A percentile compares a stretch with the other conserved stretches of the same genome.
Evolutionary conservation across 2,797 vertebrate genomes (phyloP).

Genomic region (Sebastes reedi): DNA sequence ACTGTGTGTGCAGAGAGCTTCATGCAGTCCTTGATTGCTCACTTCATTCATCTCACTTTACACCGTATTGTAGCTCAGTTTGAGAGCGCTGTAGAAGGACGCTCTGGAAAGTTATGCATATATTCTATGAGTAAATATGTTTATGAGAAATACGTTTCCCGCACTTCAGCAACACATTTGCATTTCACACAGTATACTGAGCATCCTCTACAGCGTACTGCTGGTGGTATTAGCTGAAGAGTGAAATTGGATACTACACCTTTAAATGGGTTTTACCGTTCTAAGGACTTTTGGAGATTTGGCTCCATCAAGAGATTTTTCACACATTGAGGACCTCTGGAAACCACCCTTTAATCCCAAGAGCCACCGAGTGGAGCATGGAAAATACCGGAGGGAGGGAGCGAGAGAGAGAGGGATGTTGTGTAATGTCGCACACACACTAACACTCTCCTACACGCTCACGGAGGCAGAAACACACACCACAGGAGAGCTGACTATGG

Average conservation of each 20-base stretch:
- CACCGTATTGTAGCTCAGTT: background rate
- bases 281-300: conserved; percentile 52
- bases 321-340: conserved; percentile 51
- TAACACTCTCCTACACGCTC: background rate
- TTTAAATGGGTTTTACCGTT: conserved; percentile 51
- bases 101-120: background rate
- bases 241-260: conserved; percentile 28
- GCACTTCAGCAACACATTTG: background rate
- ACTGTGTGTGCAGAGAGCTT: background rate
- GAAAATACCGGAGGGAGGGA: conserved; percentile 23
- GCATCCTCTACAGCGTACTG: background rate
- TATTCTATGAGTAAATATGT: background rate
- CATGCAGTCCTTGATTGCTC: background rate
- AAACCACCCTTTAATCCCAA: conserved; percentile 61
- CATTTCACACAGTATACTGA: background rate
- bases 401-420: background rate
- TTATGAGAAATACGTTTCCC: background rate
- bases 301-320: conserved; percentile 61
- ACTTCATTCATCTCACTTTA: background rate
- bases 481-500: conserved; percentile 37
- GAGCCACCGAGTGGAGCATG: conserved; percentile 17
- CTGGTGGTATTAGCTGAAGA: conserved; percentile 6
- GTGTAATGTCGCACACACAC: background rate
- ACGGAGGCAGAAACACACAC: conserved; percentile 46
- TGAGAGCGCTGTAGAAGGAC: background rate